These are phyloP conservation scores for Platalea minor DNA, from an alignment of 2,797 vertebrate species.

Conservation along the genomic window DNA sequence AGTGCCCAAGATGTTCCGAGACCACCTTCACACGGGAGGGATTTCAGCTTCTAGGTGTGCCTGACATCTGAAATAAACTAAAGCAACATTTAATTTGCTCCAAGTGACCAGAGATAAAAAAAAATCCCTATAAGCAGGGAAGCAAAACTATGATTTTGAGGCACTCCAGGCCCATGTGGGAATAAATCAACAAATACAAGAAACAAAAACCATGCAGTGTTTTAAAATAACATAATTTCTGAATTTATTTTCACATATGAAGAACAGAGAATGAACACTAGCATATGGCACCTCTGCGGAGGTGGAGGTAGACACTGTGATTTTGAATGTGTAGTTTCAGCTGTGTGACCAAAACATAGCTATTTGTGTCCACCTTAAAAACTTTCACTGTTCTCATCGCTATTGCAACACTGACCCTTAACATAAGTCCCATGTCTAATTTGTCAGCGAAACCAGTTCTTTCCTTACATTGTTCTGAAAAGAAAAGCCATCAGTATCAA, in stretches of 20 bases:
- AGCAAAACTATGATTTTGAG: not conserved
- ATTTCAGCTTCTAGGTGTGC: not conserved
- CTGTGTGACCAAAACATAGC: not conserved
- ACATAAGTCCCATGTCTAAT: not conserved
- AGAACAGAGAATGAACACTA: not conserved
- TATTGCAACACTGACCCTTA: not conserved
- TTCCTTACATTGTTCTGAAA: slow-evolving; percentile 34
- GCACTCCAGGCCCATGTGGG: not conserved
- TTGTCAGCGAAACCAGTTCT: not conserved
- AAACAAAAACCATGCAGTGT: not conserved
- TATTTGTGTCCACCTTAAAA: not conserved
- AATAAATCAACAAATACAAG: not conserved
- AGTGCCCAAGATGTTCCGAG: not conserved
- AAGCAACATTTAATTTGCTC: not conserved
- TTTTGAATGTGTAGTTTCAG: not conserved
- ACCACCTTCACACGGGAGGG: not conserved
- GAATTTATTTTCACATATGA: not conserved
- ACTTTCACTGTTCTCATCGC: not conserved
- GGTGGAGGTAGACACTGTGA: not conserved
- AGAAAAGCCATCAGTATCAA: not conserved
- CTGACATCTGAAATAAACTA: not conserved
- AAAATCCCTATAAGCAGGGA: not conserved
- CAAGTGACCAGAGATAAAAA: not conserved
- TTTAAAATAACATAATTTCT: not conserved
- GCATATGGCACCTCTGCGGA: not conserved